Evolutionary conservation across 1,140 invertebrate species (phyloP), one percentile per base, ranked within the genome.

Genomic region (Drosophila nigrodunni): DNA sequence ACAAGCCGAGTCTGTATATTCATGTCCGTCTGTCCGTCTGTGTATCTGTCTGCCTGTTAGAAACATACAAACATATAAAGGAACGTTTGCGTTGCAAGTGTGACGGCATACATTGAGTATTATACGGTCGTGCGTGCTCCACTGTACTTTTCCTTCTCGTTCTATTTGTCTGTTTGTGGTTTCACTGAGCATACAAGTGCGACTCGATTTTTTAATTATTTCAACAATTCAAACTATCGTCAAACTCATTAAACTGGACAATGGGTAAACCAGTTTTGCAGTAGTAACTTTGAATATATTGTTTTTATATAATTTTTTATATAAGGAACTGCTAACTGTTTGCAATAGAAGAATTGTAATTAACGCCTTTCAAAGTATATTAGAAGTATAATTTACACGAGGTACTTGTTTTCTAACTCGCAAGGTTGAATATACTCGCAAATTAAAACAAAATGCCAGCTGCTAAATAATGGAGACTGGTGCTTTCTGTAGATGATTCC

Each of bases 391-490:
- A 55, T 80, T 82, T 64, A 54, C 78, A 78, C 74, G 52, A 75
- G 13, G 9, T 8, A 25, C 43, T 64, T 34, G 68, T 46, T 55
- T 39, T 60, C 61, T 67, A 66, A 30, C 39, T 43, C 43, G 25
- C 73, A 80, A 87, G 78, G 81, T 83, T 75, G 43, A 30, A 49
- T 39, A 21, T 39, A 54, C 50, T 46, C 1, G 6, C 25, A 34
- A 74, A 18, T 13, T 49, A 59, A 39, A 71, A 59, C 15, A 62
- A 65, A 49, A 41, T 50, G 39, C 64, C 73, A 79, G 73, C 70
- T 88, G 83, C 69, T 87, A 88, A 87, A 88, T 83, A 82, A 79
- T 79, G 64, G 65, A 66, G 60, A 49, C 66, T 64, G 58, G 46
- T 64, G 50, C 18, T 15, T 10, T 55, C 35, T 44, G 55, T 58